Conservation (phyloP, 2,888 invertebrate species). For the Acleris holmiana region DNA sequence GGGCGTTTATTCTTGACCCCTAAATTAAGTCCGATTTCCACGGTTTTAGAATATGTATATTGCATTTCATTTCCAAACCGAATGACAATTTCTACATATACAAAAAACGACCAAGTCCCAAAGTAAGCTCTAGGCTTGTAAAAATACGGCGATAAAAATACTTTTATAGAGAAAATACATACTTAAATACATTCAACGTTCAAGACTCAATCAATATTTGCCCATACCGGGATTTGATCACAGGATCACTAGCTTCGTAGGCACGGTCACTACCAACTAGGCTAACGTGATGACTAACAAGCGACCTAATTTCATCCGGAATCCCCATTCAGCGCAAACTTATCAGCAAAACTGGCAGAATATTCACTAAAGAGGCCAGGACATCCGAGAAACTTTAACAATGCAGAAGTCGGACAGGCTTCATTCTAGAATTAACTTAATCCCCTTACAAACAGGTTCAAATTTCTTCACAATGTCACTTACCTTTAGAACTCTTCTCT, state of each 20-base stretch:
- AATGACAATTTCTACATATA: background rate
- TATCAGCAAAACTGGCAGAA: conserved; percentile 37
- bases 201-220: too few relatives aligned
- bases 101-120: too few relatives aligned
- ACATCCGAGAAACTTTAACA: conserved; percentile 52
- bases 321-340: conserved; percentile 38
- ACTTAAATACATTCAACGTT: too few relatives aligned
- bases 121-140: too few relatives aligned
- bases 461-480: conserved; percentile 18
- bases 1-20: too few relatives aligned
- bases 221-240: too few relatives aligned
- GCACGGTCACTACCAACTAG: too few relatives aligned
- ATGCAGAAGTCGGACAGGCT: conserved; percentile 45
- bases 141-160: too few relatives aligned
- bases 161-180: too few relatives aligned
- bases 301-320: conserved; percentile 35
- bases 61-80: background rate
- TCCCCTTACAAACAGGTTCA: background rate
- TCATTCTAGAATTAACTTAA: conserved; percentile 19
- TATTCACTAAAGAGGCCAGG: conserved; percentile 49
- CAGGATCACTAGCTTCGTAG: too few relatives aligned
- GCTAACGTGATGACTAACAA: conserved; percentile 16
- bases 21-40: too few relatives aligned
- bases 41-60: too few relatives aligned
- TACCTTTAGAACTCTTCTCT: conserved; percentile 12